These are phyloP conservation scores for Lamprologus ornatipinnis DNA, from an alignment of 2,113 vertebrate species.

Conservation along the genomic window DNA sequence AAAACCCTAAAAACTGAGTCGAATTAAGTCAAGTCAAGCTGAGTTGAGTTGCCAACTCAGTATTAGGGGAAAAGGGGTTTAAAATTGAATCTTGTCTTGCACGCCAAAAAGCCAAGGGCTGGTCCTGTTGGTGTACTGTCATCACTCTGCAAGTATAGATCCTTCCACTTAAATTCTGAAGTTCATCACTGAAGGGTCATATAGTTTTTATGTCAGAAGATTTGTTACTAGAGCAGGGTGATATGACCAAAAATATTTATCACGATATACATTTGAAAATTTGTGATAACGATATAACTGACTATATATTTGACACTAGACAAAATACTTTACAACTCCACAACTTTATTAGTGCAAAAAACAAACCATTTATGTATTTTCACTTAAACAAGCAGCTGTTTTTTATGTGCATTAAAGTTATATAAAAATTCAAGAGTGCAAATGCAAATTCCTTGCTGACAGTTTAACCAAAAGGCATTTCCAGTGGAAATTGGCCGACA, in stretches of 20 bases:
- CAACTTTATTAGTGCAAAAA: neutral
- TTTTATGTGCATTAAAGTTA: neutral
- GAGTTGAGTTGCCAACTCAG: neutral
- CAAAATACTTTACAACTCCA: neutral
- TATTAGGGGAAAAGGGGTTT: neutral
- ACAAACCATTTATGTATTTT: neutral
- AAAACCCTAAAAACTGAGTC: neutral
- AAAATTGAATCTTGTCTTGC: neutral
- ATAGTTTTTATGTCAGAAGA: neutral
- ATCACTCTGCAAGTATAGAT: neutral
- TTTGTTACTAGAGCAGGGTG: neutral
- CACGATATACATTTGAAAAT: neutral
- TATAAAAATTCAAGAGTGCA: rapidly evolving
- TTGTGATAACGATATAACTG: neutral
- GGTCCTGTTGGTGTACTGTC: neutral
- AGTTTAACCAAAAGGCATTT: neutral
- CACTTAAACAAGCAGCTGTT: neutral
- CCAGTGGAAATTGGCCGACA: no score
- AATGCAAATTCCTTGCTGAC: neutral
- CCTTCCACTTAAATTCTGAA: neutral
- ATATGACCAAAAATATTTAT: neutral
- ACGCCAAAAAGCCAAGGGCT: neutral
- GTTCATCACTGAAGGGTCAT: neutral
- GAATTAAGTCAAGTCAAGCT: neutral
- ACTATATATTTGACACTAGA: rapidly evolving